Base-by-base conservation (phyloP, 2,113 vertebrate species). In the Thryonomys swinderianus region DNA sequence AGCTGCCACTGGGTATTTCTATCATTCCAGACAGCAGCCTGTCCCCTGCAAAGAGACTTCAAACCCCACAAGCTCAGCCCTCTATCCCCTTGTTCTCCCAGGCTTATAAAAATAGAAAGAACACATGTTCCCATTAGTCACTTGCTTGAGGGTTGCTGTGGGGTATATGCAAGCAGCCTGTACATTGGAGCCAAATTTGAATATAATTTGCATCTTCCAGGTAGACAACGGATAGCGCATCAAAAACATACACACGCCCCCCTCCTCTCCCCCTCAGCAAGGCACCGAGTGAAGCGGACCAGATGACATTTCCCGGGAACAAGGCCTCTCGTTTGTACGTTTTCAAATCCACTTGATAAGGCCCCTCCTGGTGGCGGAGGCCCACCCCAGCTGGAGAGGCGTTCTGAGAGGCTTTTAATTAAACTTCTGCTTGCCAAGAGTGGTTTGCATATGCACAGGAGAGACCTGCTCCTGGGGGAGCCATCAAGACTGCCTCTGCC, bases 91-190 rank as follows among this genome's bases (percentile, higher is more conserved):
- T 79, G 53, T 95, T 94, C 96, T 96, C 66, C 74, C 79, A 3
- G 91, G 64, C 94, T 96, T 71, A 98, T 57, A 97, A 97, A 98
- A 98, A 98, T 98, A 98, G 98, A 97, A 97, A 89, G 98, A 98
- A 98, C 98, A 98, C 98, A 97, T 98, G 98, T 98, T 98, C 98
- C 98, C 98, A 99, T 98, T 98, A 98, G 98, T 97, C 96, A 95
- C 94, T 98, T 96, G 98, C 98, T 98, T 0, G 96, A 99, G 98
- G 98, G 98, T 66, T 97, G 98, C 98, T 98, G 97, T 94, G 97
- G 98, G 98, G 98, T 96, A 98, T 97, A 92, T 91, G 97, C 98
- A 98, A 97, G 97, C 98, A 97, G 98, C 76, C 97, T 51, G 93
- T 95, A 89, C 40, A 42, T 88, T 20, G 94, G 95, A 96, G n/a